Conservation (phyloP, 2,888 invertebrate genomes). For the Aphelenchoides bicaudatus region DNA sequence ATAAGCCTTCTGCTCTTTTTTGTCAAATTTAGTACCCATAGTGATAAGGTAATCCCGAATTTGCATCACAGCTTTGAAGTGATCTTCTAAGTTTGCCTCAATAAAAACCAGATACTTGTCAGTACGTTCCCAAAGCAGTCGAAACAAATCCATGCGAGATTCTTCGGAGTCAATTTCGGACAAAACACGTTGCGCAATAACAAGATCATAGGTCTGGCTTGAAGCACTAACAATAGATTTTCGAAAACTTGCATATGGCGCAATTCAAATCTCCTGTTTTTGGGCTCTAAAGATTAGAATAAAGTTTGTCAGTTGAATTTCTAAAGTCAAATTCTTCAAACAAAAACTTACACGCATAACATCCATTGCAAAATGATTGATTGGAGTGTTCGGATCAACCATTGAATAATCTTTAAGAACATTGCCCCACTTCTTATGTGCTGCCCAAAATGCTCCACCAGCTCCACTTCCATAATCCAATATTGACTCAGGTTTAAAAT, state of each 20-base stretch:
- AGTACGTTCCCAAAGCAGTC: slow-evolving; percentile 50
- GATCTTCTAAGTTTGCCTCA: slow-evolving; percentile 45
- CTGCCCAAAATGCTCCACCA: slow-evolving; percentile 75
- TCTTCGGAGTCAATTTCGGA: slow-evolving; percentile 45
- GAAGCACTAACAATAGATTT: slow-evolving; percentile 46
- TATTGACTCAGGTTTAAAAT: slow-evolving; percentile 74
- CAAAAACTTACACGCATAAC: slow-evolving; percentile 43
- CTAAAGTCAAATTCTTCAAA: slow-evolving; percentile 15
- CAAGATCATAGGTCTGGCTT: slow-evolving; percentile 52
- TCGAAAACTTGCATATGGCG: slow-evolving; percentile 43
- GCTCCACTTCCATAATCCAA: slow-evolving; percentile 89
- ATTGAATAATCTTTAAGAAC: slow-evolving; percentile 77
- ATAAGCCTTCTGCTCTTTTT: no score
- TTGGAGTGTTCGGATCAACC: slow-evolving; percentile 76
- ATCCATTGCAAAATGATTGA: slow-evolving; percentile 72
- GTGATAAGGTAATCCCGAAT: slow-evolving; percentile 76
- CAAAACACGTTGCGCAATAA: slow-evolving; percentile 51
- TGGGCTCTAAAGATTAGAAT: slow-evolving; percentile 20
- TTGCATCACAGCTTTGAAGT: slow-evolving; percentile 75
- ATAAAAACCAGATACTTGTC: slow-evolving; percentile 53
- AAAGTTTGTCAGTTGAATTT: slow-evolving; percentile 7
- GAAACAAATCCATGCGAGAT: slow-evolving; percentile 41
- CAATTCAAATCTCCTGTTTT: no score
- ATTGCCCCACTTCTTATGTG: slow-evolving; percentile 68
- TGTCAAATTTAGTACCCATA: slow-evolving; percentile 58